Evolutionary conservation across 2,888 invertebrate species (phyloP), one percentile per base, ranked within the genome.

Genomic region (Fragum sueziense): DNA sequence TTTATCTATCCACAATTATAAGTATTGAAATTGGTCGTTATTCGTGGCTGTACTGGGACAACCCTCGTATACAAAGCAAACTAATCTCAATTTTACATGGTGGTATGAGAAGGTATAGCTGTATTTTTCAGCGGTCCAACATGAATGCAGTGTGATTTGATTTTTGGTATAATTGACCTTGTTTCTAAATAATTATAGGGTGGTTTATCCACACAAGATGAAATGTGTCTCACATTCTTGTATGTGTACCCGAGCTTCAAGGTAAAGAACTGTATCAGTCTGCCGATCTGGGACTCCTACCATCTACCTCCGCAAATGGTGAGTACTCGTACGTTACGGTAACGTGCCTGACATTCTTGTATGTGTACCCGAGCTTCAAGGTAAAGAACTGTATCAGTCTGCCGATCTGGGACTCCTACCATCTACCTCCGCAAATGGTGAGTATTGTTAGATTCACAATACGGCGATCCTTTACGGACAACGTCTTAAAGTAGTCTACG

Each of bases 161-260:
- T 61, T 61, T 61, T 61, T 27, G 27, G n/a, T n/a, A n/a, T n/a
- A n/a, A n/a, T n/a, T n/a, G n/a, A n/a, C n/a, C n/a, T n/a, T n/a
- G n/a, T n/a, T n/a, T n/a, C n/a, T n/a, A n/a, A n/a, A n/a, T n/a
- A 47, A 14, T 65, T 85, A 1, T 70, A 90, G 89, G 90, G 90
- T 27, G 90, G 89, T 4, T 65, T 85, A 7, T 82, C 84, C 0
- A 90, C 89, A 1, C 22, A 59, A 17, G 83, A 89, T 7, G 90
- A 90, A 70, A 90, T 89, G 90, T 90, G 90, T 78, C 57, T 89
- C 2, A 81, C 85, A 0, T 89, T 88, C 68, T 62, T 85, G 17
- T 82, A 87, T 70, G 88, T 89, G 74, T 90, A 88, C 37, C 89
- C 89, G 0, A 62, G 80, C 20, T 75, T 85, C 31, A 51, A 69